Evolutionary conservation across 2,113 vertebrate species (phyloP).

Genomic region (Sakesphorus luctuosus): DNA sequence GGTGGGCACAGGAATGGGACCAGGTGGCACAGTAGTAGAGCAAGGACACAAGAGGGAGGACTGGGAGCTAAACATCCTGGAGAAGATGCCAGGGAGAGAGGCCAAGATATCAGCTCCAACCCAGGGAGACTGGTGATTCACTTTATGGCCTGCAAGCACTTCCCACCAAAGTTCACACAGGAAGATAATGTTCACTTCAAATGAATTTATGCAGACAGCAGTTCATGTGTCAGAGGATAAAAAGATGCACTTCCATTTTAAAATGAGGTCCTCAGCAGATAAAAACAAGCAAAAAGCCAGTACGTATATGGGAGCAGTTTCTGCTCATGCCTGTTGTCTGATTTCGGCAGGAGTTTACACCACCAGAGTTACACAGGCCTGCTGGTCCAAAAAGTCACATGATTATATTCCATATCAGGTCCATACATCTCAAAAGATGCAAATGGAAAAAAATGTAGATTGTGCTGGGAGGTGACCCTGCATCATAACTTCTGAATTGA

Average conservation of each 20-base stretch:
- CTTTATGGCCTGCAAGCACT: conserved; percentile 60
- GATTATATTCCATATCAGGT: neutral
- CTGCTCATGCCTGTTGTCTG: neutral
- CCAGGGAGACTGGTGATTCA: conserved; percentile 36
- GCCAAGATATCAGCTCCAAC: neutral
- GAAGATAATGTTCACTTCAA: conserved; percentile 53
- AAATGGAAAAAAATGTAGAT: neutral
- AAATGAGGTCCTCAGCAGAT: neutral
- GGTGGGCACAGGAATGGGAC: no score
- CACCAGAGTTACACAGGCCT: neutral
- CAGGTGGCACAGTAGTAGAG: accelerated
- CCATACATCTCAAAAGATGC: neutral
- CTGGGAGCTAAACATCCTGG: accelerated
- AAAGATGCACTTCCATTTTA: neutral
- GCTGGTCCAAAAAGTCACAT: neutral
- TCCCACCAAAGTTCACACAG: conserved; percentile 59
- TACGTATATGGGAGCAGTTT: neutral
- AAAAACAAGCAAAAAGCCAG: neutral
- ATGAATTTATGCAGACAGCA: conserved; percentile 24
- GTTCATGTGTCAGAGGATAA: conserved; percentile 24
- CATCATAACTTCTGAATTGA: neutral
- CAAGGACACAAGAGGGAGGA: neutral
- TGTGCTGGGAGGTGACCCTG: neutral
- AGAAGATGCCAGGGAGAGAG: neutral
- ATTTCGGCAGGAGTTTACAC: neutral